These are phyloP conservation scores for Panurus biarmicus DNA, from an alignment of 2,113 vertebrate species.

Conservation along the genomic window DNA sequence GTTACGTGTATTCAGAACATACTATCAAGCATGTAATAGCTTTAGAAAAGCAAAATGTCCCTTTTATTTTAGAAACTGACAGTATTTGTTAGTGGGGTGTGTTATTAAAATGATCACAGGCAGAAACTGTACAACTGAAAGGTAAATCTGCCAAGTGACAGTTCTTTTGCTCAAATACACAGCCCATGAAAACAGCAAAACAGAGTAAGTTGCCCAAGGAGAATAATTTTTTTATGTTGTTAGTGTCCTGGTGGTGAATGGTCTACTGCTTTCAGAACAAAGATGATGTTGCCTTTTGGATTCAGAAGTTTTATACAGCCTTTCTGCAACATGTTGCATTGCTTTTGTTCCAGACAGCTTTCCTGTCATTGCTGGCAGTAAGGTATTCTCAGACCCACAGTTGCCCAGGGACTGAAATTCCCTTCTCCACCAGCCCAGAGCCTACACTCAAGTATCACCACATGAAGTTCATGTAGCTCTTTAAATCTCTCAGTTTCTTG, in stretches of 20 bases:
- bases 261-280: background rate
- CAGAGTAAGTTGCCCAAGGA: background rate
- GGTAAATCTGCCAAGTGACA: background rate
- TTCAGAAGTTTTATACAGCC: background rate
- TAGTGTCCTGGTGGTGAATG: background rate
- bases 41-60: background rate
- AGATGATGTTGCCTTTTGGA: background rate
- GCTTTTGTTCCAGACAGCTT: background rate
- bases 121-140: background rate
- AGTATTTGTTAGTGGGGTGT: background rate
- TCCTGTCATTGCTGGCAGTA: background rate
- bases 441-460: background rate
- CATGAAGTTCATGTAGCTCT: background rate
- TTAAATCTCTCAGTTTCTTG: background rate
- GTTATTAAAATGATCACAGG: background rate
- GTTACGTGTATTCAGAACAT: background rate
- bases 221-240: background rate
- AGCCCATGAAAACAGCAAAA: background rate
- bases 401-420: background rate
- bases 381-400: background rate
- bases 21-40: background rate
- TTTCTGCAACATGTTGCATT: background rate
- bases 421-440: background rate
- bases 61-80: background rate
- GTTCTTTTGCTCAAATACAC: background rate